phyloP scores from a whole-genome alignment of 23 tunicate genomes.

The Styela clava region DNA sequence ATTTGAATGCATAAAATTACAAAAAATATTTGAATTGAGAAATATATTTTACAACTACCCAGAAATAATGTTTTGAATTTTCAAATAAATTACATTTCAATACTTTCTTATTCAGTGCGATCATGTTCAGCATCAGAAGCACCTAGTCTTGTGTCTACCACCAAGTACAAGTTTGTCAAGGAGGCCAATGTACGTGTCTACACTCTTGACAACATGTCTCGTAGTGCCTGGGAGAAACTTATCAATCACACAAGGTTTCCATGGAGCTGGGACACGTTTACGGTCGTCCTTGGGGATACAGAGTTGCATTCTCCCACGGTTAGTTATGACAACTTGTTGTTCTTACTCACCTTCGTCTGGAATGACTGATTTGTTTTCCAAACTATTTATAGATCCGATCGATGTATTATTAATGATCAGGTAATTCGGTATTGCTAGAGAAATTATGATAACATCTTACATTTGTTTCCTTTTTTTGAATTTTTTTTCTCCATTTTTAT shows the following conservation, averaged over 20 bases:
- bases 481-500: too few species aligned
- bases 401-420: not conserved
- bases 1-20: too few species aligned
- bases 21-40: too few species aligned
- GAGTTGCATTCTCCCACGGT: constrained; percentile 38
- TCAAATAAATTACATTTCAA: too few species aligned
- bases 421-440: too few species aligned
- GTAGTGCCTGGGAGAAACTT: constrained; percentile 21
- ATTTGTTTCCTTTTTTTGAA: too few species aligned
- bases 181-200: constrained; percentile 35
- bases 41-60: too few species aligned
- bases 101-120: not conserved
- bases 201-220: constrained; percentile 9
- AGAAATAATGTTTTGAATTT: too few species aligned
- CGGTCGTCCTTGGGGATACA: constrained; percentile 27
- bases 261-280: constrained; percentile 41
- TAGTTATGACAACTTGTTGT: constrained; percentile 3
- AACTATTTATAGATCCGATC: not conserved
- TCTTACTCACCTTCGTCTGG: not conserved
- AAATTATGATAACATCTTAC: too few species aligned
- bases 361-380: not conserved
- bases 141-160: not conserved
- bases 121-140: constrained; percentile 6
- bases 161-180: constrained; percentile 18
- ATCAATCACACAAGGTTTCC: constrained; percentile 23